Evolutionary conservation across 2,113 vertebrate species (phyloP).

Genomic region (Odontesthes bonariensis): DNA sequence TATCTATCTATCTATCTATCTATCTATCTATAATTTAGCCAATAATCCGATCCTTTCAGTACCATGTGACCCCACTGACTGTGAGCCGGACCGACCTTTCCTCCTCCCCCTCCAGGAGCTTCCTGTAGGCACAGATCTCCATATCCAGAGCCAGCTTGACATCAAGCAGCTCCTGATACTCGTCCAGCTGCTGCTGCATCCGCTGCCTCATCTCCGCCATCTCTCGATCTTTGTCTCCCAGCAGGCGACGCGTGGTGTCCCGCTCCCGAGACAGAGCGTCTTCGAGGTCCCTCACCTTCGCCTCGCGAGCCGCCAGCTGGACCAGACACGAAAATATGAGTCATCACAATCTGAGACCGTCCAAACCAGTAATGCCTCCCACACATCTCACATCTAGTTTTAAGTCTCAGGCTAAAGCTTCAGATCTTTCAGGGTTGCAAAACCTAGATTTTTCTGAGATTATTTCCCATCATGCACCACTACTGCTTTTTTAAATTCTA

Average conservation of each 20-base stretch:
- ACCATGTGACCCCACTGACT: too few relatives aligned
- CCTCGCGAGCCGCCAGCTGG: slow-evolving; percentile 91
- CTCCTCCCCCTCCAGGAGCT: slow-evolving; percentile 97
- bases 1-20: too few relatives aligned
- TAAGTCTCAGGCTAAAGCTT: too few relatives aligned
- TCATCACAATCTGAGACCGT: too few relatives aligned
- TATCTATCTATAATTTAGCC: too few relatives aligned
- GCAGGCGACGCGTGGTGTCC: slow-evolving; percentile 87
- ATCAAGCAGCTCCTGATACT: slow-evolving; percentile 97
- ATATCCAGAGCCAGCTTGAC: slow-evolving; percentile 97
- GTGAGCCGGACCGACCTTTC: slow-evolving; percentile 82
- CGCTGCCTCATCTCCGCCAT: slow-evolving; percentile 94
- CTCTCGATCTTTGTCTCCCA: slow-evolving; percentile 93
- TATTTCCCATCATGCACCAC: too few relatives aligned
- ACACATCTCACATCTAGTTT: too few relatives aligned
- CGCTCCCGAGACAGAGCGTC: slow-evolving; percentile 89
- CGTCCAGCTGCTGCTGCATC: slow-evolving; percentile 97
- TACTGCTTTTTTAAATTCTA: too few relatives aligned
- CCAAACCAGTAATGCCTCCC: too few relatives aligned
- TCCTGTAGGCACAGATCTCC: slow-evolving; percentile 97
- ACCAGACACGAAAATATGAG: slow-evolving; percentile 3
- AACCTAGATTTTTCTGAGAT: too few relatives aligned
- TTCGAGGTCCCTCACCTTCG: slow-evolving; percentile 92
- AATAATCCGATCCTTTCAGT: too few relatives aligned
- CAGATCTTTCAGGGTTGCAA: too few relatives aligned